phyloP scores from a whole-genome alignment of 1,140 invertebrate species.

The Drosophila triauraria region DNA sequence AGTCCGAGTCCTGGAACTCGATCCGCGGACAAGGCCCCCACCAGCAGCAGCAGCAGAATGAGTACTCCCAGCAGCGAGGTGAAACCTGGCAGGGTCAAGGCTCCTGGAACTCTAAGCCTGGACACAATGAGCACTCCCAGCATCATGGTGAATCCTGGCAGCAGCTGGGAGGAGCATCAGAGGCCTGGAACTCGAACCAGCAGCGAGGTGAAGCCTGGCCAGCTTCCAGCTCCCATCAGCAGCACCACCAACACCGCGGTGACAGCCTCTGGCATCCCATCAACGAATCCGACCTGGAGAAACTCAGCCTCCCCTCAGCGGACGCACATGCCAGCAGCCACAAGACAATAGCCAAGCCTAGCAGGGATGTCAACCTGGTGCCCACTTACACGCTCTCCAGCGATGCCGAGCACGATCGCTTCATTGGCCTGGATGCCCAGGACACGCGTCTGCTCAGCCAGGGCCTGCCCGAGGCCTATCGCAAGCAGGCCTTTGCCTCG shows the following conservation, averaged over 20 bases:
- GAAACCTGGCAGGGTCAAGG: too few species aligned
- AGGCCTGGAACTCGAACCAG: background rate
- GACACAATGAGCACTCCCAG: background rate
- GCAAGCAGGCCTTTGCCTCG: conserved; percentile 32
- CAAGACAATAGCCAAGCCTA: conserved; percentile 24
- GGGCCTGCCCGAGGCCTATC: conserved; percentile 49
- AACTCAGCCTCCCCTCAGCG: conserved; percentile 49
- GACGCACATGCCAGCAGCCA: conserved; percentile 38
- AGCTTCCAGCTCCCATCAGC: background rate
- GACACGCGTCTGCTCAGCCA: conserved; percentile 43
- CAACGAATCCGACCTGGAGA: conserved; percentile 11
- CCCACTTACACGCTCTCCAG: conserved; percentile 42
- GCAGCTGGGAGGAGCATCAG: background rate
- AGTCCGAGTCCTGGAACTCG: background rate
- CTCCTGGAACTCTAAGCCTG: background rate
- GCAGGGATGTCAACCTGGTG: conserved; percentile 33
- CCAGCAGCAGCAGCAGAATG: background rate
- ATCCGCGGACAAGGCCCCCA: background rate
- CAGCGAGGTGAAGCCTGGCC: conserved; percentile 12
- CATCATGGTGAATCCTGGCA: conserved; percentile 5
- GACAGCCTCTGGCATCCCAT: conserved; percentile 26
- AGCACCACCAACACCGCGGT: background rate
- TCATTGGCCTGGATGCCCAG: conserved; percentile 41
- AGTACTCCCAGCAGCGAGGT: too few species aligned
- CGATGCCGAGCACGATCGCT: conserved; percentile 43